Conservation (phyloP, 2,797 vertebrate genomes). For the Pampus argenteus region DNA sequence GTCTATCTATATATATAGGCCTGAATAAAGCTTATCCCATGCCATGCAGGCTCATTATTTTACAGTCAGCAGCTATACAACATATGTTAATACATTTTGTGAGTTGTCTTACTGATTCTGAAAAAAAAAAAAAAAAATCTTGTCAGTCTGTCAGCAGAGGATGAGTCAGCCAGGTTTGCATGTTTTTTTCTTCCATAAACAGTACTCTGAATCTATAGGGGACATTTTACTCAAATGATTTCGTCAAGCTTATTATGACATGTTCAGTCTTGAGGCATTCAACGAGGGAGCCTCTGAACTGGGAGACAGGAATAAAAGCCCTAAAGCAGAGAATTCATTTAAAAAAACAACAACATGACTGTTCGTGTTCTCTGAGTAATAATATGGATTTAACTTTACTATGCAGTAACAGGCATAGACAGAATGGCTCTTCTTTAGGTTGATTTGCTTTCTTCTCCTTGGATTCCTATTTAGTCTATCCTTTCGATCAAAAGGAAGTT, state of each 20-base stretch:
- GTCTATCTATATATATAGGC: slow-evolving; percentile 4
- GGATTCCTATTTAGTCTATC: background rate
- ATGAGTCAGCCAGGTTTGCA: background rate
- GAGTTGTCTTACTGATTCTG: background rate
- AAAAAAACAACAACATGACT: slow-evolving; percentile 33
- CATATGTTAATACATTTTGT: background rate
- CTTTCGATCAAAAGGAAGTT: background rate
- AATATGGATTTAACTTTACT: slow-evolving; percentile 23
- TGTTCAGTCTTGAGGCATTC: slow-evolving; percentile 9
- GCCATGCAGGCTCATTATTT: background rate
- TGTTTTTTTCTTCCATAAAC: slow-evolving; percentile 7
- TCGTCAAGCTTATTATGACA: slow-evolving; percentile 15
- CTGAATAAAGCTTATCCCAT: background rate
- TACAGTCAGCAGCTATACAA: background rate
- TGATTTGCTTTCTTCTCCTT: background rate
- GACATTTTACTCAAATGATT: background rate
- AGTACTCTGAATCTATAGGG: background rate
- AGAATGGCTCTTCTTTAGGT: background rate
- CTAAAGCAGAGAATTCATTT: slow-evolving; percentile 35
- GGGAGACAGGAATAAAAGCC: slow-evolving; percentile 11
- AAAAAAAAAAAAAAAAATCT: background rate
- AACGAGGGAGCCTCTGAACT: slow-evolving; percentile 28
- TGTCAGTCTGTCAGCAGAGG: background rate
- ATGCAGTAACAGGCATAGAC: slow-evolving; percentile 6
- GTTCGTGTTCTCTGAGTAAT: slow-evolving; percentile 23